Percentiles rank a stretch among this genome's conserved stretches.
phyloP scores from a whole-genome alignment of 2,797 vertebrate genomes.

The Neosilurus hyrtlii region DNA sequence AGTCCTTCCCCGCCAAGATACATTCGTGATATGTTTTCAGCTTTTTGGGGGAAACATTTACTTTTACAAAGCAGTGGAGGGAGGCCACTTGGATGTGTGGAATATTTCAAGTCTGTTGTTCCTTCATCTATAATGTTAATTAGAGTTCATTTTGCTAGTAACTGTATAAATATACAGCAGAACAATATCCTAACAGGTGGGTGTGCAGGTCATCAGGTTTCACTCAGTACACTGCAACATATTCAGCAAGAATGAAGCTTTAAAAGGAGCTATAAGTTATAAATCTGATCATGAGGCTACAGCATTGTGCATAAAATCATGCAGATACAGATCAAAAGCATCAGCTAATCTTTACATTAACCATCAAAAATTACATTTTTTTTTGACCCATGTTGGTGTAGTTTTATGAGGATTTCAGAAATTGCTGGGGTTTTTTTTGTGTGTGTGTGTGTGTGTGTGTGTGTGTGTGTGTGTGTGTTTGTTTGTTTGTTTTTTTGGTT shows the following conservation, averaged over 20 bases:
- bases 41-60: slow-evolving; percentile 37
- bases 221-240: background rate
- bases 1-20: slow-evolving; percentile 8
- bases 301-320: background rate
- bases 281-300: background rate
- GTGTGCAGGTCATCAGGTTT: slow-evolving; percentile 19
- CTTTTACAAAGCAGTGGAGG: background rate
- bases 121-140: slow-evolving; percentile 47
- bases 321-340: background rate
- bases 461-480: no score
- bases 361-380: background rate
- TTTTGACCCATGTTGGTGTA: slow-evolving; percentile 1
- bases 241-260: slow-evolving; percentile 1
- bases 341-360: background rate
- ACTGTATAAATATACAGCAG: slow-evolving; percentile 46
- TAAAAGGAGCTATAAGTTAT: slow-evolving; percentile 24
- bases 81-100: slow-evolving; percentile 29
- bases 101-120: slow-evolving; percentile 24
- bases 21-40: background rate
- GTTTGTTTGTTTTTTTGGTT: background rate
- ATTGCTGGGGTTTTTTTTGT: no score
- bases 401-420: background rate
- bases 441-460: no score
- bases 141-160: slow-evolving; percentile 47
- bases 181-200: slow-evolving; percentile 35